Base-by-base conservation (phyloP, 2,888 invertebrate species). In the Cephus runcator region DNA sequence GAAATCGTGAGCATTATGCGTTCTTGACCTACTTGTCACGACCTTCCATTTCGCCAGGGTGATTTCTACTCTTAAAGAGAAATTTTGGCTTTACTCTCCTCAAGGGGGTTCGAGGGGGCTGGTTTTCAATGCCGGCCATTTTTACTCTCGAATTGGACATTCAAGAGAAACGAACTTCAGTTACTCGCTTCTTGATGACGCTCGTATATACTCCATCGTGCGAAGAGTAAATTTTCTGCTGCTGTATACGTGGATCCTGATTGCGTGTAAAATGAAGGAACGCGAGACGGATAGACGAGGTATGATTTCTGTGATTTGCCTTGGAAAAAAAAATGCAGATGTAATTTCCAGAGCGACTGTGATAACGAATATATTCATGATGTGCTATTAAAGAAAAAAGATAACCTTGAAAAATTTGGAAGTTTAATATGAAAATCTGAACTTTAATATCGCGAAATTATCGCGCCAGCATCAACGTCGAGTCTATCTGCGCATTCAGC, bases 11-110 rank as follows among this genome's bases (percentile, higher is more conserved):
- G 56, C 77, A 79, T 75, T 78, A 75, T 81, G 76, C 78, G 83
- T 82, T 85, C 86, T 85, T 85, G 87, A 87, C 87, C 87, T 83
- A 85, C 80, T 83, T 85, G 82, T 83, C 82, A 56, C 56, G 56
- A 56, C 56, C 56, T 56, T 23, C 9, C 56, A 56, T 56, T 56
- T 56, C 23, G 23, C 56, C 9, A 56, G 2, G 40, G 15, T 23
- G 40, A 40, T 15, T 23, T 56, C 56, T 56, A 23, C 56, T 9
- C 56, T 23, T 56, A 23, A 56, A 23, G 56, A 56, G 56, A 56
- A 56, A 56, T 56, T 56, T 56, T 56, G 56, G 9, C 23, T 56
- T 56, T 23, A 56, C 56, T 56, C 56, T 56, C 23, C 56, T 56
- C 56, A 56, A 56, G 56, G 23, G 56, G 1, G 23, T 56, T 56